Percentiles rank a stretch among this genome's conserved stretches.
phyloP scores from a whole-genome alignment of 2,888 invertebrate species.

The Rhogogaster chlorosoma region DNA sequence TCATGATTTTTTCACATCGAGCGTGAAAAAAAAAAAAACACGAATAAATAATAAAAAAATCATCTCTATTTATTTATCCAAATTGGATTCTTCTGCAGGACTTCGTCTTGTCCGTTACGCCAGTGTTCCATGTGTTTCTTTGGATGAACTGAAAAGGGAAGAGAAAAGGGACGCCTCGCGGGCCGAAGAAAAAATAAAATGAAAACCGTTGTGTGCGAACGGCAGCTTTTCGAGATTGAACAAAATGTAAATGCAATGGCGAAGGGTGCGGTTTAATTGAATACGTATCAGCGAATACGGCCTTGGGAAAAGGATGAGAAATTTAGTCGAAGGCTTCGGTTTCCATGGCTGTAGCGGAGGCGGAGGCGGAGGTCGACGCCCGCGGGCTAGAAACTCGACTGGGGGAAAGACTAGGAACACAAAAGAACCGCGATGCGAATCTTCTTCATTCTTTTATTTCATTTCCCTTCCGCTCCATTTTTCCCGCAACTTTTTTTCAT shows the following conservation, averaged over 20 bases:
- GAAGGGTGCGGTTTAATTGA: slow-evolving; percentile 30
- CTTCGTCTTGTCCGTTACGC: not conserved
- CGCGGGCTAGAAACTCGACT: slow-evolving; percentile 21
- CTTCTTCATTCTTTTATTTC: slow-evolving; percentile 47
- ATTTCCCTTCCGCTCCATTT: slow-evolving; percentile 50
- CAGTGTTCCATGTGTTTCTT: not conserved
- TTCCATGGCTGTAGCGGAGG: not conserved
- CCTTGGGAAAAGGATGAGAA: slow-evolving; percentile 20
- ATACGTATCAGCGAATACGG: not conserved
- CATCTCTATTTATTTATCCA: not conserved
- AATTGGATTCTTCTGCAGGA: not conserved
- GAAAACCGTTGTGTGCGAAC: not conserved
- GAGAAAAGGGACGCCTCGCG: not conserved
- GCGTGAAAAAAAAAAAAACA: no score
- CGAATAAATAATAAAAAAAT: no score
- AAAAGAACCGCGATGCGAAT: slow-evolving; percentile 51
- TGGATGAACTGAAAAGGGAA: not conserved
- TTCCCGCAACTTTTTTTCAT: slow-evolving; percentile 3
- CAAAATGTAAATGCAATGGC: slow-evolving; percentile 24
- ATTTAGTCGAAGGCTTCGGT: not conserved
- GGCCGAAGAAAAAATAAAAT: no score
- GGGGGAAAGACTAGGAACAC: slow-evolving; percentile 33
- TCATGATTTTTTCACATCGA: no score
- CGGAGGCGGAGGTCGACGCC: slow-evolving; percentile 40
- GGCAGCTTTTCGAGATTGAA: slow-evolving; percentile 16